Evolutionary conservation across 1,140 invertebrate genomes (phyloP), one percentile per base, ranked within the genome.

Genomic region (Philaenus spumarius): DNA sequence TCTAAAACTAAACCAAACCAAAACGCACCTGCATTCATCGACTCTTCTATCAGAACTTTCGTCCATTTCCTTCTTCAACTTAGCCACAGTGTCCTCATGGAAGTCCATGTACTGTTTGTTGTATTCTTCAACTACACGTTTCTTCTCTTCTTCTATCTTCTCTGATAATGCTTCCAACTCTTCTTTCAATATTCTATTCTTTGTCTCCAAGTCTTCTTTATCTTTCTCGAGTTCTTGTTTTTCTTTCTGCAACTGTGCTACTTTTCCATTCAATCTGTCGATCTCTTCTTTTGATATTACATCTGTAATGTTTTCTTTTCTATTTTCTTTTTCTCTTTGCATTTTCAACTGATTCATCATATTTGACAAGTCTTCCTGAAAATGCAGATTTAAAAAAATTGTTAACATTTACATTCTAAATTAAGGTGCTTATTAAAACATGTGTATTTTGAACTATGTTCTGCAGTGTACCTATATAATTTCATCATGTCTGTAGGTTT

Each of bases 71-170:
- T 53, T 37, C 37, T 54, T 54, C 7, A 58, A 22, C 53, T 47
- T 53, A 2, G 6, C 37, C 1, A 62, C 22, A 53, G 52, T 56
- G 15, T 54, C 24, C 7, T 62, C 56, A 19, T 56, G 51, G 26
- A 51, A 62, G 1, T 40, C 34, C 35, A 62, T 53, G 34, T 62
- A 62, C 12, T 62, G 55, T 39, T 58, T 24, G 24, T 30, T 42
- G 14, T 39, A 5, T n/a, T 42, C 30, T 51, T 50, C 39, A 22
- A 47, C 20, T 2, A 34, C 37, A 15, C 15, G 11, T 30, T 57
- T 40, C 30, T 57, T 48, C 14, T 52, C 46, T 15, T 43, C 47
- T 17, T 35, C 24, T 35, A 59, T 22, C 15, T 60, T 12, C 37
- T 52, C 40, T 24, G 39, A 56, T 23, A 57, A 46, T 14, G 30